Conservation (phyloP, 2,888 invertebrate genomes). For the Perithous albicinctus region DNA sequence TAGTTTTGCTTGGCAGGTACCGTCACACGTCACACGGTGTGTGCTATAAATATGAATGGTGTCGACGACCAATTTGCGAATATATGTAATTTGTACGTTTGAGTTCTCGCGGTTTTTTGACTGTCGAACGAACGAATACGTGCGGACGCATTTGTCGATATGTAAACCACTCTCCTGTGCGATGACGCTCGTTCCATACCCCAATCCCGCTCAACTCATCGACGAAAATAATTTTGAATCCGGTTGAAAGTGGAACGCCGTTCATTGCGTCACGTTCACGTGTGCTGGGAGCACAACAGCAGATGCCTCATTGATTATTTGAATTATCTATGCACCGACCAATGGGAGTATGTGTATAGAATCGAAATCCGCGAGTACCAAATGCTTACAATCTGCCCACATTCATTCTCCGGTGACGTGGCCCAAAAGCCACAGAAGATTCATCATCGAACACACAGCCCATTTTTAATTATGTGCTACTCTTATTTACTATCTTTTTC, state of each 20-base stretch:
- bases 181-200: neutral
- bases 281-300: conserved; percentile 36
- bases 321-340: conserved; percentile 22
- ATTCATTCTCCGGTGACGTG: neutral
- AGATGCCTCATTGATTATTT: conserved; percentile 29
- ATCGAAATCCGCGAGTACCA: neutral
- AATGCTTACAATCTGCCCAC: neutral
- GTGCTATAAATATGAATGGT: neutral
- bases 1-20: neutral
- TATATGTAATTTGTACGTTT: conserved; percentile 1
- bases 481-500: neutral
- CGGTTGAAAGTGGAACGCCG: conserved; percentile 59
- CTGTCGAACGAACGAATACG: neutral
- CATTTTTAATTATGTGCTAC: neutral
- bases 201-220: conserved; percentile 32
- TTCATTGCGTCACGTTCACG: conserved; percentile 57
- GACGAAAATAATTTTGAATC: conserved; percentile 63
- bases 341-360: neutral
- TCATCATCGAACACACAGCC: neutral
- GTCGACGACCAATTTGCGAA: neutral
- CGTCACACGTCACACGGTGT: neutral
- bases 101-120: conserved; percentile 11
- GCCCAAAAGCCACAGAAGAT: neutral
- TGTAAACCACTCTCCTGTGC: conserved; percentile 10
- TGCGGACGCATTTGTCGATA: conserved; percentile 14